Base-by-base conservation (phyloP, 2,113 vertebrate genomes). In the Oophaga pumilio region DNA sequence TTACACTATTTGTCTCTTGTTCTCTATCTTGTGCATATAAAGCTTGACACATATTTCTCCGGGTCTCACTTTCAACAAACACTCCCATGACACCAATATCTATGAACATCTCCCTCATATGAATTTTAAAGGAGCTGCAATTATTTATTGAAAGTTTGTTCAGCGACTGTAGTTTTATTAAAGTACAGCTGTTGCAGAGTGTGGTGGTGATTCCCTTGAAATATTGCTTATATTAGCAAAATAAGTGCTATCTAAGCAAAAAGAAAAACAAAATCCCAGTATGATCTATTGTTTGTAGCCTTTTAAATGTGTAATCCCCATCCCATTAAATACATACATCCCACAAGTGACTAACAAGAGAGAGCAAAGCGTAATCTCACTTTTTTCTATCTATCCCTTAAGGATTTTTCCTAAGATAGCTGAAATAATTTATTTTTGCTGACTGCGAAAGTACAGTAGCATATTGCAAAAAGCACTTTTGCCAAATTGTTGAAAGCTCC, bases 391-490 rank as follows among this genome's bases (percentile, higher is more conserved):
- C 64, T 85, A 89, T 89, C 18, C 60, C 24, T 9, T 74, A 33
- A 85, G 20, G 86, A 7, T 79, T 87, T 89, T 69, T 22, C 33
- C 33, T 74, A 86, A 85, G 64, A 82, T 86, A 85, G 87, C 86
- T 89, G 12, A 69, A 89, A 88, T 57, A 64, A 53, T 82, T 76
- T 15, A 11, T 53, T 87, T 90, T 59, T 53, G 4, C 59, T 85
- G 24, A 84, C 87, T 91, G 88, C 33, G 66, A 86, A 92, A 88
- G 26, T n/a, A n/a, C n/a, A n/a, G n/a, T 89, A 76, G 22, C 11
- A 90, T 90, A 88, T 90, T 90, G 78, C 76, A 91, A 90, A 64
- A 80, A 89, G 66, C 71, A 76, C 26, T 84, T 57, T 69, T 89
- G 85, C 0, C 0, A 50, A 85, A 81, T 90, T 85, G 81, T 66